Percentiles rank a stretch among this genome's conserved stretches.
Conservation (phyloP, 30 jellyfish, hydroid and myxozoan genomes). For the Hydractinia symbiolongicarpus region DNA sequence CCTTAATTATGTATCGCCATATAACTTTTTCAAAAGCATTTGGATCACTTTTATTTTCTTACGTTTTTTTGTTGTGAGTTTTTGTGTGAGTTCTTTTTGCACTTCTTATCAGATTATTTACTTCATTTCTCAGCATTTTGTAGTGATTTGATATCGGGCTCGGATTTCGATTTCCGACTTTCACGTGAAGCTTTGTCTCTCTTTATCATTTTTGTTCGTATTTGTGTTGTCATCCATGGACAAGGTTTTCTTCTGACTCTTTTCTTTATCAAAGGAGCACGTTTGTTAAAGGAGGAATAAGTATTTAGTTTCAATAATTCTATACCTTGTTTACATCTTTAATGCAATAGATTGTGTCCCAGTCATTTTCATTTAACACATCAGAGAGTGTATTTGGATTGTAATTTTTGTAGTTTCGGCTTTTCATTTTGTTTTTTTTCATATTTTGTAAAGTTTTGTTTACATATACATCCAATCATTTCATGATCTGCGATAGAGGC, state of each 20-base stretch:
- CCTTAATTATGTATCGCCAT: neutral
- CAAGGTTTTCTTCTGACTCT: constrained; percentile 2
- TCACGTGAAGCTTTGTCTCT: neutral
- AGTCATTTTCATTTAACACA: neutral
- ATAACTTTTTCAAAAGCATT: neutral
- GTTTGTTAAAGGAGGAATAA: neutral
- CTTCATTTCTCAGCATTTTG: no score
- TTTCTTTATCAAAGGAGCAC: neutral
- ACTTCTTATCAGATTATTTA: no score
- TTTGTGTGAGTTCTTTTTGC: no score
- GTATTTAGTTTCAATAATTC: neutral
- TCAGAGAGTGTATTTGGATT: neutral
- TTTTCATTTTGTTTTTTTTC: constrained; percentile 29
- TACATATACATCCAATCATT: constrained; percentile 52
- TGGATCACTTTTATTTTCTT: neutral
- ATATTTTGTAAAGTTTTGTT: constrained; percentile 30
- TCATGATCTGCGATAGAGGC: constrained; percentile 45
- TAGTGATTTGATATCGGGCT: neutral
- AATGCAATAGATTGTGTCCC: neutral
- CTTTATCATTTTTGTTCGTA: neutral
- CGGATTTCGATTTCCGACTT: constrained; percentile 2
- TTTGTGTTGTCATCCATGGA: neutral
- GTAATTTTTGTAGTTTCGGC: constrained; percentile 38
- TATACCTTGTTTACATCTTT: neutral
- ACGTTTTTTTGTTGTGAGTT: neutral